Evolutionary conservation across 2,888 invertebrate species (phyloP).

Genomic region (Tillus elongatus): DNA sequence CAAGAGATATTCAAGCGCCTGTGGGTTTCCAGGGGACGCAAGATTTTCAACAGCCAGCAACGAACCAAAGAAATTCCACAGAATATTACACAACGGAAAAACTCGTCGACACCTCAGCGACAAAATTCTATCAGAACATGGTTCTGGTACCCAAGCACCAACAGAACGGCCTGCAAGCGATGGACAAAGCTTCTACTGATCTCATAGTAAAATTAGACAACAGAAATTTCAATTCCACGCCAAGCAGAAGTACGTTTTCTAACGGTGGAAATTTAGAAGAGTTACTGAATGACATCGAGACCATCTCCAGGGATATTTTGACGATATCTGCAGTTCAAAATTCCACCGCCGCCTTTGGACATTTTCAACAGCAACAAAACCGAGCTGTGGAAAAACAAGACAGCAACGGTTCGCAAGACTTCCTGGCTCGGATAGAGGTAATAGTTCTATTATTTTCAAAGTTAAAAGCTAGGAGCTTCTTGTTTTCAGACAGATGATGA

Average conservation of each 20-base stretch:
- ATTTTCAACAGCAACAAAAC: neutral
- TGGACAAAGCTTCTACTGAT: conserved; percentile 35
- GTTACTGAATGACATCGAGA: conserved; percentile 58
- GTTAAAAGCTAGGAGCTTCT: too few relatives aligned
- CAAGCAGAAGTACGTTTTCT: conserved; percentile 34
- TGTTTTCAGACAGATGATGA: conserved; percentile 12
- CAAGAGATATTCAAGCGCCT: too few relatives aligned
- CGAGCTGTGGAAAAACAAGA: too few relatives aligned
- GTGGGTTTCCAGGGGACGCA: too few relatives aligned
- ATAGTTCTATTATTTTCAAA: too few relatives aligned
- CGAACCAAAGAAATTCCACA: neutral
- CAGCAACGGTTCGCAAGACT: too few relatives aligned
- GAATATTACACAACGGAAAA: conserved; percentile 12
- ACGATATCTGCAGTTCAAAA: conserved; percentile 25
- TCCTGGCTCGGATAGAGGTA: conserved; percentile 1
- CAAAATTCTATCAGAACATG: conserved; percentile 28
- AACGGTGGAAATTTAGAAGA: conserved; percentile 57
- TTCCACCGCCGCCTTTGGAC: neutral
- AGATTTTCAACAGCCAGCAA: too few relatives aligned
- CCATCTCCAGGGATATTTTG: conserved; percentile 43
- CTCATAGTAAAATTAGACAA: conserved; percentile 40
- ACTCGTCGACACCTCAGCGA: conserved; percentile 26
- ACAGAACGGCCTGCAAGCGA: conserved; percentile 17
- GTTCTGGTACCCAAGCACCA: conserved; percentile 24
- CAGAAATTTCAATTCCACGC: conserved; percentile 29